Evolutionary conservation across 2,888 invertebrate genomes (phyloP), one percentile per base, ranked within the genome.

Genomic region (Sesia apiformis): DNA sequence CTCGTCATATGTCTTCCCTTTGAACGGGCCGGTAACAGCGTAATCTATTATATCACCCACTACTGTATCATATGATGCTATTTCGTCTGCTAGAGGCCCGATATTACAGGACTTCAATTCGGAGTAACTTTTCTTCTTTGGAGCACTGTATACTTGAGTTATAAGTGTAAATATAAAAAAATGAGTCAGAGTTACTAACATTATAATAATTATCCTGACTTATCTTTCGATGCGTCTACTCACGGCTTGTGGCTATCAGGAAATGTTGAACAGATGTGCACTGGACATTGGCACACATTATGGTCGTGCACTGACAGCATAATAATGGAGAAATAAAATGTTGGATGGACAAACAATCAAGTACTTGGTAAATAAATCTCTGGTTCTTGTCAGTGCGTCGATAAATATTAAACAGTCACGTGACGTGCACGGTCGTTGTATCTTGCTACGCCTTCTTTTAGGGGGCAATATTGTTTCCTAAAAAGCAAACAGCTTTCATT

Each of bases 1-100:
- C 90, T 88, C 90, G 38, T 88, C 66, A 74, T 91, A 93, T 0
- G 92, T 91, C 66, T 81, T 84, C 54, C 91, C 90, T 76, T 91
- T 91, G 63, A 90, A 92, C 0, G 82, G 76, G 3, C 92, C 93
- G 52, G 75, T 65, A 0, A 84, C 63, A 3, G 88, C 78, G 53
- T 84, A 85, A 52, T 90, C 76, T 52, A 92, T 75, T 64, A 93
- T 92, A 63, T 73, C 72, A 55, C 83, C 69, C 0, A 92, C 91
- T 5, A 85, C 72, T 2, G 78, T 69, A 49, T 88, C 76, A 67
- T 93, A 93, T 23, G 91, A 84, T 40, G 85, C 83, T 59, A 94
- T 94, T 83, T 94, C 94, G 1, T 84, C 66, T 0, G 71, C 72
- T 51, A 84, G 65, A 4, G 58, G 58, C n/a, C 56, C 72, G 43